These are phyloP conservation scores for Equus przewalskii DNA, from an alignment of 2,113 vertebrate genomes.

Conservation along the genomic window DNA sequence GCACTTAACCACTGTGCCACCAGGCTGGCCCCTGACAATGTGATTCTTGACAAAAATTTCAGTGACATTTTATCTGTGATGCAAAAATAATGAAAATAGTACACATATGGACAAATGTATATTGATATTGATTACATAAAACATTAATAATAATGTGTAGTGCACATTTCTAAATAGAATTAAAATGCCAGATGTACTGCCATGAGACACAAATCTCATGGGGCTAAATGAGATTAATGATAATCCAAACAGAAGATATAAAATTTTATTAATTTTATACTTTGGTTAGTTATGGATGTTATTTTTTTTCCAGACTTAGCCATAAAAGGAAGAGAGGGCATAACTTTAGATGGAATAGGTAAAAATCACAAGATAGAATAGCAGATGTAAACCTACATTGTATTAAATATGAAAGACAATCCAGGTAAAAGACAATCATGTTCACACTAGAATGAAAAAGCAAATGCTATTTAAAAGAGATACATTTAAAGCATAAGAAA, in stretches of 20 bases:
- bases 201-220: not conserved
- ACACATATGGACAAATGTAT: not conserved
- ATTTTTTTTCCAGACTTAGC: not conserved
- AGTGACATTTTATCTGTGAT: not conserved
- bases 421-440: not conserved
- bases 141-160: not conserved
- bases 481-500: not conserved
- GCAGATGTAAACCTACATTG: not conserved
- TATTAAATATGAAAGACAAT: constrained; percentile 41
- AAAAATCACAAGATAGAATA: not conserved
- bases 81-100: not conserved
- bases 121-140: not conserved
- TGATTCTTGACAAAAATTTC: not conserved
- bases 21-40: no score
- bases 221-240: not conserved
- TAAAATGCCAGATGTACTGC: not conserved
- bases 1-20: no score
- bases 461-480: not conserved
- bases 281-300: not conserved
- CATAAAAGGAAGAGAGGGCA: not conserved
- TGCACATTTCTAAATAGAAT: not conserved
- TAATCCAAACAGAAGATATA: not conserved
- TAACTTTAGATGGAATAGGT: not conserved
- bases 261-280: constrained; percentile 20
- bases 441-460: not conserved